Evolutionary conservation across 2,888 invertebrate genomes (phyloP).

Genomic region (Habroteleia sp.): DNA sequence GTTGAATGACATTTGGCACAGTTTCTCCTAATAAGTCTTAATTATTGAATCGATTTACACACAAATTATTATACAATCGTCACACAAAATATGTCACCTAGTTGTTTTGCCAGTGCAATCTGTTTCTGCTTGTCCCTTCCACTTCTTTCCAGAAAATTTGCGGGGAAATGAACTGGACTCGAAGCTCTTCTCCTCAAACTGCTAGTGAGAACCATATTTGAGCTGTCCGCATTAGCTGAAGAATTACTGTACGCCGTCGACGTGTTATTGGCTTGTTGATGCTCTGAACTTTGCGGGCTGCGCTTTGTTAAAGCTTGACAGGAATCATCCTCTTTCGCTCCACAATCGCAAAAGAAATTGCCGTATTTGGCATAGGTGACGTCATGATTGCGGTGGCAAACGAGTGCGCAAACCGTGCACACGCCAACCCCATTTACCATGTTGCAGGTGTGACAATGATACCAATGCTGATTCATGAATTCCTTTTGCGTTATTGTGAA

Average conservation of each 20-base stretch:
- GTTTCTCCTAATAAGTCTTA: no score
- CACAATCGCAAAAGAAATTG: slow-evolving; percentile 99
- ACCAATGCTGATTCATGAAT: slow-evolving; percentile 99
- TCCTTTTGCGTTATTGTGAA: slow-evolving; percentile 98
- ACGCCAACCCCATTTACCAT: slow-evolving; percentile 99
- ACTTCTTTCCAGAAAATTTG: slow-evolving; percentile 77
- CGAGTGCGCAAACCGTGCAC: slow-evolving; percentile 97
- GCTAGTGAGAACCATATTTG: slow-evolving; percentile 83
- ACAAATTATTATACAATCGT: no score
- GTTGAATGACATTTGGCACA: no score
- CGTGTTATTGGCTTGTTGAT: slow-evolving; percentile 68
- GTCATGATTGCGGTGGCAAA: slow-evolving; percentile 98
- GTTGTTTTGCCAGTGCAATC: slow-evolving; percentile 83
- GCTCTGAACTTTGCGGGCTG: slow-evolving; percentile 82
- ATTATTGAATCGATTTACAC: no score
- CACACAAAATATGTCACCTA: no score
- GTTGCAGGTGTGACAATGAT: slow-evolving; percentile 99
- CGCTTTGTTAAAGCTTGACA: slow-evolving; percentile 86
- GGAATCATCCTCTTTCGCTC: slow-evolving; percentile 94
- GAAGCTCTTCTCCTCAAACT: slow-evolving; percentile 85
- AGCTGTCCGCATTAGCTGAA: slow-evolving; percentile 72
- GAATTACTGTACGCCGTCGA: slow-evolving; percentile 68
- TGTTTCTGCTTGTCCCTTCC: slow-evolving; percentile 82
- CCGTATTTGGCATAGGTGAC: slow-evolving; percentile 98
- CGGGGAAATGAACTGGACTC: slow-evolving; percentile 82